Conservation (phyloP, 92 coral and sea anemone genomes). For the Ricordea florida region DNA sequence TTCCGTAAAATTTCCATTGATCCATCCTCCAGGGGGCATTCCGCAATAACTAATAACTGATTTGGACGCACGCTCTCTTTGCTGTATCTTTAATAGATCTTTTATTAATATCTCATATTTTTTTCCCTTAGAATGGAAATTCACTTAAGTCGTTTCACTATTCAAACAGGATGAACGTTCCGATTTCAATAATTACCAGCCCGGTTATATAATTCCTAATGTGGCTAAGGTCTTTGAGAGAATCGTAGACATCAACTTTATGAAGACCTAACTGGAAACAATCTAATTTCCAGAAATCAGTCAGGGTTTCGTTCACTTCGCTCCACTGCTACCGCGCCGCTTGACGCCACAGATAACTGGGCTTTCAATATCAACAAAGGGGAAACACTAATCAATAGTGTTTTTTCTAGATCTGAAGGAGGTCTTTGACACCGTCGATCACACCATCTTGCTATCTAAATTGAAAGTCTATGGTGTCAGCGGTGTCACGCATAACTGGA, state of each 20-base stretch:
- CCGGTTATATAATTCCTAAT: constrained; percentile 34
- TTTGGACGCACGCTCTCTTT: no score
- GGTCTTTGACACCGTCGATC: constrained; percentile 35
- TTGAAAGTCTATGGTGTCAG: constrained; percentile 17
- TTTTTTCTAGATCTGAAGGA: constrained; percentile 25
- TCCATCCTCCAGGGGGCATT: no score
- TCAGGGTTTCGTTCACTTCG: constrained; percentile 40
- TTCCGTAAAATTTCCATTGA: constrained; percentile 57
- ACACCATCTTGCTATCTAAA: constrained; percentile 13
- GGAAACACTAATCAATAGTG: background rate
- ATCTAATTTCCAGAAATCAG: constrained; percentile 11
- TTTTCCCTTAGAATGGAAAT: constrained; percentile 3
- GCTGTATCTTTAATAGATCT: no score
- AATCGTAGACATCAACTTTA: constrained; percentile 37
- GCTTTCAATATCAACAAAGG: constrained; percentile 8
- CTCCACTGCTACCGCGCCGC: constrained; percentile 40
- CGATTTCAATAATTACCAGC: constrained; percentile 18
- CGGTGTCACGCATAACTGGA: constrained; percentile 1
- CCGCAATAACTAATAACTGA: no score
- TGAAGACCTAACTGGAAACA: constrained; percentile 4
- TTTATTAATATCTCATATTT: no score
- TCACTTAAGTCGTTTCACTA: constrained; percentile 15
- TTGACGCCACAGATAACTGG: constrained; percentile 32
- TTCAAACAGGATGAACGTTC: constrained; percentile 15
- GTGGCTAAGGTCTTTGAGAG: constrained; percentile 45